Evolutionary conservation across 2,888 invertebrate genomes (phyloP).

Genomic region (Serrognathus titanus): DNA sequence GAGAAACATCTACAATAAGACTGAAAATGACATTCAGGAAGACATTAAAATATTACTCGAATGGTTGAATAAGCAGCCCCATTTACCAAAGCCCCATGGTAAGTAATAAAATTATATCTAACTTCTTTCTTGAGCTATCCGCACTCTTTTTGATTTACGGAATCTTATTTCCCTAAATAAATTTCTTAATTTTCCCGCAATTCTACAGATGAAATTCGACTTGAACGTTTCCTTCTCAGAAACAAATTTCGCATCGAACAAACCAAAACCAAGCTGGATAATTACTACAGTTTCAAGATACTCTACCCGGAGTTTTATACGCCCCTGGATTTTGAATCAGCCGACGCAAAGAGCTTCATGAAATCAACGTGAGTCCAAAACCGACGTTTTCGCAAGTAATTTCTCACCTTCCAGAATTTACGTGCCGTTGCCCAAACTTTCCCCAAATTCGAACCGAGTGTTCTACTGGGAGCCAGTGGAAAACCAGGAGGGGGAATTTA

Average conservation of each 20-base stretch:
- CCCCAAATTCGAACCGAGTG: too few species aligned
- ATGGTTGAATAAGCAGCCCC: conserved; percentile 3
- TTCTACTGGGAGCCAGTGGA: too few species aligned
- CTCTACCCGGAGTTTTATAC: background rate
- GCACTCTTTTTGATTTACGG: background rate
- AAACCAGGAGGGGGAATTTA: too few species aligned
- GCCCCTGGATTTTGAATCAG: background rate
- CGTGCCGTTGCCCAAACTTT: too few species aligned
- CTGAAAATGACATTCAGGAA: background rate
- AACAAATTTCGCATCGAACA: conserved; percentile 16
- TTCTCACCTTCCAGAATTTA: too few species aligned
- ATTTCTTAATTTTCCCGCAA: too few species aligned
- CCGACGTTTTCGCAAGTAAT: too few species aligned
- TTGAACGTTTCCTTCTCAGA: conserved; percentile 9
- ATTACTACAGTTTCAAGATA: conserved; percentile 1
- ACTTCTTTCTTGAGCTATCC: too few species aligned
- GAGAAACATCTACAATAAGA: background rate
- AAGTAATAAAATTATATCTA: background rate
- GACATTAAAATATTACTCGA: conserved; percentile 4
- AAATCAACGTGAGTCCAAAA: too few species aligned
- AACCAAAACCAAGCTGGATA: conserved; percentile 14
- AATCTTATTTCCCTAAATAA: too few species aligned
- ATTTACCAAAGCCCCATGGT: conserved; percentile 5
- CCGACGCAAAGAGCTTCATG: too few species aligned
- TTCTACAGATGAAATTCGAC: conserved; percentile 5